Evolutionary conservation across 2,888 invertebrate species (phyloP), one percentile per base, ranked within the genome.

Genomic region (Drosophila pseudotakahashii): DNA sequence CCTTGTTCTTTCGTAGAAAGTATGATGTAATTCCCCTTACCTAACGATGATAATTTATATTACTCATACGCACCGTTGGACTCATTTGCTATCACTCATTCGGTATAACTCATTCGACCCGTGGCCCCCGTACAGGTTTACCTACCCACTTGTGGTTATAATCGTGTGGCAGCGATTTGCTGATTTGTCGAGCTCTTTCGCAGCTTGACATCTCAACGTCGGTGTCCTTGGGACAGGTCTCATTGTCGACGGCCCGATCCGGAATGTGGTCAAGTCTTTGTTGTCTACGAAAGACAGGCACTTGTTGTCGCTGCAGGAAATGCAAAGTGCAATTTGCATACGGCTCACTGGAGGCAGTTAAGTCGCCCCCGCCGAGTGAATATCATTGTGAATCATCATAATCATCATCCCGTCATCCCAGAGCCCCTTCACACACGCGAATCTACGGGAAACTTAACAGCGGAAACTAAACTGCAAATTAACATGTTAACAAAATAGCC

Each of bases 401-500:
- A n/a, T n/a, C n/a, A n/a, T n/a, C n/a, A n/a, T n/a, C n/a, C 42
- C 42, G 42, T 19, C 42, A 42, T 42, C 44, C 19, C 58, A 50
- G 14, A 32, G 30, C 16, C 32, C 50, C 36, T 34, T 50, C 50
- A 51, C 79, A 68, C 76, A 73, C 63, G 73, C 69, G 32, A 73
- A 44, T 51, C 50, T 16, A 39, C 66, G 68, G 68, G 32, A 34
- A 34, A 34, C 7, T 74, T 74, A 83, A 59, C 66, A 61, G 73
- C 69, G 76, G 64, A 67, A 70, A 68, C 68, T 53, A 60, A 80
- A 80, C 81, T 68, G 64, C 78, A 81, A 89, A 83, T 81, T 84
- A 89, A 70, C 88, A 89, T 89, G 81, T 87, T 88, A 83, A 76
- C 88, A 78, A 83, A 83, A 76, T 76, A 73, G 70, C 76, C 77